Percentiles rank a stretch among this genome's conserved stretches.
Evolutionary conservation across 2,113 vertebrate species (phyloP).

Genomic region (Ceuthmochares aereus): DNA sequence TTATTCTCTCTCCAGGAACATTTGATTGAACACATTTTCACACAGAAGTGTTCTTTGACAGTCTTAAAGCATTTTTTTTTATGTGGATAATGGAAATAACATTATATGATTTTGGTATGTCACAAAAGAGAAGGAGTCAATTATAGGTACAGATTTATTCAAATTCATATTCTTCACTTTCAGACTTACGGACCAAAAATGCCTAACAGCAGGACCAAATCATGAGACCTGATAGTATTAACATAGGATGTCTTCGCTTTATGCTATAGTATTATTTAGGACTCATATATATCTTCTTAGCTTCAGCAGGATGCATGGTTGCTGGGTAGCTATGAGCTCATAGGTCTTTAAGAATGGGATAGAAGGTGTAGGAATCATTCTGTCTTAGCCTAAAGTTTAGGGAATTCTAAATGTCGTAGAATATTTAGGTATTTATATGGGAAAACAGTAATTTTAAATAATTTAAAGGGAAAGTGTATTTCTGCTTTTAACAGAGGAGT

Average conservation of each 20-base stretch:
- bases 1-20: not conserved
- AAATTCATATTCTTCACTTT: not conserved
- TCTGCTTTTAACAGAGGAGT: not conserved
- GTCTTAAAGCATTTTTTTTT: not conserved
- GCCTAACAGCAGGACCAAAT: not conserved
- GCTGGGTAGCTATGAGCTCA: not conserved
- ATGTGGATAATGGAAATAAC: not conserved
- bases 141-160: not conserved
- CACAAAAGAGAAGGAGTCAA: not conserved
- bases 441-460: not conserved
- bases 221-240: not conserved
- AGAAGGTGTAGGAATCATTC: not conserved
- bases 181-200: not conserved
- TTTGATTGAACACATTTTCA: conserved; percentile 6
- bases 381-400: not conserved
- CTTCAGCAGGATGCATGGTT: not conserved
- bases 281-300: not conserved
- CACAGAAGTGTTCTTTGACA: not conserved
- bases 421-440: not conserved
- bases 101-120: not conserved
- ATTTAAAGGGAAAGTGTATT: not conserved
- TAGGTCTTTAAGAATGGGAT: not conserved
- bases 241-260: not conserved
- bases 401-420: not conserved
- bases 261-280: not conserved